These are phyloP conservation scores for Psophia crepitans DNA, from an alignment of 2,113 vertebrate genomes.

Conservation along the genomic window DNA sequence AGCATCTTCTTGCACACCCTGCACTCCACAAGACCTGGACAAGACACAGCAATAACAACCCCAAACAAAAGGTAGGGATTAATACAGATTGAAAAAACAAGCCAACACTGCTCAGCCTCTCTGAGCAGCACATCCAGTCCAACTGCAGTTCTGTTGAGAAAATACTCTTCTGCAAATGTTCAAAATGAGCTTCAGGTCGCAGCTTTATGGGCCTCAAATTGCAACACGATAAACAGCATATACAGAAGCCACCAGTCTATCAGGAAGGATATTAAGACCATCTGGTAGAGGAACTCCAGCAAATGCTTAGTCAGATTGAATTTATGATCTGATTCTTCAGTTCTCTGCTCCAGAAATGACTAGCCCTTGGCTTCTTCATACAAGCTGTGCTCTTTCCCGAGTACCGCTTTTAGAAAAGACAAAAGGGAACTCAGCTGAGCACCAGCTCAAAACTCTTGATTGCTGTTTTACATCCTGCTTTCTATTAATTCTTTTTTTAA, in stretches of 20 bases:
- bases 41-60: not conserved
- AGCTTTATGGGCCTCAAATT: not conserved
- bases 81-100: not conserved
- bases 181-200: not conserved
- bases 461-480: not conserved
- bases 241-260: not conserved
- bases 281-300: not conserved
- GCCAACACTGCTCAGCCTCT: not conserved
- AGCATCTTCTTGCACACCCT: not conserved
- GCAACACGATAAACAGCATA: not conserved
- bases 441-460: not conserved
- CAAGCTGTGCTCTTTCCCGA: not conserved
- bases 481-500: not conserved
- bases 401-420: not conserved
- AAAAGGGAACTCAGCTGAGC: not conserved
- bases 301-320: not conserved
- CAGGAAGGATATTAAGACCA: not conserved
- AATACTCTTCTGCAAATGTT: not conserved
- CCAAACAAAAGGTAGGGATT: not conserved
- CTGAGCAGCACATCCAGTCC: not conserved
- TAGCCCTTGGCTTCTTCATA: not conserved
- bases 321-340: not conserved
- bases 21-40: not conserved
- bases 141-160: not conserved
- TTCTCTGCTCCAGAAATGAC: not conserved